Base-by-base conservation (phyloP, 2,797 vertebrate species). In the Protosalanx chinensis region DNA sequence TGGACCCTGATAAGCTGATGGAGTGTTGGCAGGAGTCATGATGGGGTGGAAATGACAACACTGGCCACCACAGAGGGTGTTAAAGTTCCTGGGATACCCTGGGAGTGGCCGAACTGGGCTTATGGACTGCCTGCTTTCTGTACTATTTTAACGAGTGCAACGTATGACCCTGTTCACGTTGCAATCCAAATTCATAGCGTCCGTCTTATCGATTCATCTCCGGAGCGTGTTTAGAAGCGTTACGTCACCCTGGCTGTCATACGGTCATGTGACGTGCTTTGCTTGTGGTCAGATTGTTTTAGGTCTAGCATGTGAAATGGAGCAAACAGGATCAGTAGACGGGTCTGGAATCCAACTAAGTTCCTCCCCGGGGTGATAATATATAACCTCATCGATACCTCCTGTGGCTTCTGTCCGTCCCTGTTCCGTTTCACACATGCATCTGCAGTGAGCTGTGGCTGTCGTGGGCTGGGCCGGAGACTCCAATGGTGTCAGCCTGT, bases 381-480 rank as follows among this genome's bases (percentile, higher is more conserved):
- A 51, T 56, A 68, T 67, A 72, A 71, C 29, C 64, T 74, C 70
- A 80, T 82, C 33, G 76, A 68, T 74, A 73, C 27, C 63, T 37
- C 46, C 67, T 2, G 70, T 73, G 74, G 23, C 72, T 78, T 65
- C 63, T 49, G 60, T 81, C 79, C 75, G 56, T 72, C 62, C 68
- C 62, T 27, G 41, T 20, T 66, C 27, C 58, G 16, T 0, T 23
- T 63, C 61, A 27, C 6, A 16, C 57, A 53, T 33, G 51, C 53
- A 23, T 46, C 16, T 64, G 29, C 20, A 51, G 15, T 12, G 20
- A 23, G 56, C 63, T 46, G 5, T 6, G 23, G 20, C 27, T 2
- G 63, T 23, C 63, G 46, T 65, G 35, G 27, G 35, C 37, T 20
- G 15, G 23, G 29, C 64, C 15, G 18, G 3, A 46, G 41, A 8